Base-by-base conservation (phyloP, 2,113 vertebrate genomes). In the Onychorhynchus coronatus region DNA sequence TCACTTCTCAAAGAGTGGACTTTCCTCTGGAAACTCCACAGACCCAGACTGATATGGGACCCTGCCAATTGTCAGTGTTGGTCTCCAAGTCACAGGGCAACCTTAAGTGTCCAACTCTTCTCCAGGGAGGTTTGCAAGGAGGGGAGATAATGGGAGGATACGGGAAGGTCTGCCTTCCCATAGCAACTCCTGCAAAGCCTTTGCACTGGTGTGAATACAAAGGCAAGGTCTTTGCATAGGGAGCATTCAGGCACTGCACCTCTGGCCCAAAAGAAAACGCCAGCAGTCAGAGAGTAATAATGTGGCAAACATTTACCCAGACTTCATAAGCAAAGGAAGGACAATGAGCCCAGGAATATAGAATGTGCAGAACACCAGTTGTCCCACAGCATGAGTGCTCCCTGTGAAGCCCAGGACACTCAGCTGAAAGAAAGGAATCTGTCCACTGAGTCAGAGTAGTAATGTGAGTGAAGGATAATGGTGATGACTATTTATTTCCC, bases 251-350 rank as follows among this genome's bases (percentile, higher is more conserved):
- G 11, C 61, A 47, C 49, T 23, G 20, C 1, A 27, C 30, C 16
- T 68, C 61, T 63, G 72, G 44, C 41, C 44, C 17, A 35, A 63
- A 77, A 39, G 73, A 68, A 88, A 91, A 91, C 12, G 33, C 53
- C 46, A 89, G 46, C 68, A 82, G 56, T 10, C 74, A 61, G n/a
- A 58, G 12, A 86, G 72, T 44, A 96, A 81, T 75, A 92, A 85
- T 0, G 3, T 46, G 31, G 80, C 92, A 95, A 96, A 96, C 89
- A 93, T 96, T 97, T 96, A 93, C 91, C 8, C 76, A 92, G 83
- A 58, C 84, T 41, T 56, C 68, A 55, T 15, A 77, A 91, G 72
- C 78, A 91, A 63, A 81, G 30, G n/a, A 56, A 87, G 20, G 47
- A 89, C 66, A 96, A 82, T 75, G 52, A 72, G 73, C n/a, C 42